Percentiles rank a stretch among this genome's conserved stretches.
Conservation (phyloP, 2,797 vertebrate genomes). For the Pygocentrus nattereri region DNA sequence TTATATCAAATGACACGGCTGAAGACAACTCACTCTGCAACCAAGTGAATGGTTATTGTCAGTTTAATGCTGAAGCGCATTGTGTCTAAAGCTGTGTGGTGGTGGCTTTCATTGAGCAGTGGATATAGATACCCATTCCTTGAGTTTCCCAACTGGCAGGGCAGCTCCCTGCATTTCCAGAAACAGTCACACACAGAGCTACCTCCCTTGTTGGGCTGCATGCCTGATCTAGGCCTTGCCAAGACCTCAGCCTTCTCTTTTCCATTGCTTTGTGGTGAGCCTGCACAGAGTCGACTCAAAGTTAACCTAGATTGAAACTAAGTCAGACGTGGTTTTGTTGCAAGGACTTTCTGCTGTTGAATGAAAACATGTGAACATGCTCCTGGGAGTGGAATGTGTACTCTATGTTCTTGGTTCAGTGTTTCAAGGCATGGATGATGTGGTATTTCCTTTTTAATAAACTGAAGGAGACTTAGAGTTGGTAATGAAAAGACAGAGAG, state of each 20-base stretch:
- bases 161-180: neutral
- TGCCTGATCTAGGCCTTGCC: slow-evolving; percentile 12
- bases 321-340: neutral
- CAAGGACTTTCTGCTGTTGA: neutral
- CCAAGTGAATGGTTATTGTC: neutral
- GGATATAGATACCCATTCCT: slow-evolving; percentile 22
- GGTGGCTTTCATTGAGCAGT: slow-evolving; percentile 6
- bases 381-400: neutral
- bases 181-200: slow-evolving; percentile 16
- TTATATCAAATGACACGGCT: neutral
- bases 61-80: neutral
- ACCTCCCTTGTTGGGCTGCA: neutral
- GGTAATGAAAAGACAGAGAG: slow-evolving; percentile 13
- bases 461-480: slow-evolving; percentile 46
- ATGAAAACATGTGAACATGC: slow-evolving; percentile 30
- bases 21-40: neutral
- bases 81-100: neutral
- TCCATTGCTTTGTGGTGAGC: slow-evolving; percentile 6
- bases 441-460: slow-evolving; percentile 57
- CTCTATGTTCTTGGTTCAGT: slow-evolving; percentile 35
- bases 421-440: slow-evolving; percentile 26
- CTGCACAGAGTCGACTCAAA: neutral
- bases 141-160: slow-evolving; percentile 22
- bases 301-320: neutral
- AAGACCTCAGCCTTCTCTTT: neutral